Evolutionary conservation across 2,888 invertebrate genomes (phyloP), one percentile per base, ranked within the genome.

Genomic region (Ypsolopha sequella): DNA sequence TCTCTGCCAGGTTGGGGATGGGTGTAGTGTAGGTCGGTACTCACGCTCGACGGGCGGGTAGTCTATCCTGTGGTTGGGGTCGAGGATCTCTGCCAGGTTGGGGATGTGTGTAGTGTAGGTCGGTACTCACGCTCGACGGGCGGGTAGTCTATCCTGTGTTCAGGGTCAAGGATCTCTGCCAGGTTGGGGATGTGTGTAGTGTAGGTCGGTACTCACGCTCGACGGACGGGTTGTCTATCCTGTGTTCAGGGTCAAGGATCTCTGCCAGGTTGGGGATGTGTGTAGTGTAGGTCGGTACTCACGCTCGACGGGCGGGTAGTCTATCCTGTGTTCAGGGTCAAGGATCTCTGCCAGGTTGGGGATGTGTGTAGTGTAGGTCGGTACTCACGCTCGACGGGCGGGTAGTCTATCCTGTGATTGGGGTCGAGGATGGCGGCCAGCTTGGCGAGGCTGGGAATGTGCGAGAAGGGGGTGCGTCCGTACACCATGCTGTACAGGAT

Each of bases 401-500:
- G 92, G 77, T 93, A 97, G 50, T 90, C 88, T 61, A 98, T 96
- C 56, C 82, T 80, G 58, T 91, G 90, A 52, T 90, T 88, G 8
- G 92, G 91, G 77, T 92, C 92, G 47, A 91, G 89, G 59, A 97
- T 96, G 54, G 94, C 94, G 59, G 88, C 89, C 51, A 95, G 87
- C 80, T 96, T 96, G 41, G 90, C 89, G 70, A 91, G 89, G 55
- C 90, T 88, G 59, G 91, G 88, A 58, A 96, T 91, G 73, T 96
- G 92, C 41, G 94, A 92, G 79, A 98, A 99, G 0, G 99, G 99
- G 1, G 97, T 96, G 62, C 89, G 89, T 0, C 95, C 94, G 75
- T 97, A 98, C 41, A 97, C 91, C 78, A 99, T 88, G 73, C 95
- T 91, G 85, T 98, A 99, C 55, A 99, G 88, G 66, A 99, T 99